Conservation (phyloP, 2,888 invertebrate species). For the Apamea anceps region DNA sequence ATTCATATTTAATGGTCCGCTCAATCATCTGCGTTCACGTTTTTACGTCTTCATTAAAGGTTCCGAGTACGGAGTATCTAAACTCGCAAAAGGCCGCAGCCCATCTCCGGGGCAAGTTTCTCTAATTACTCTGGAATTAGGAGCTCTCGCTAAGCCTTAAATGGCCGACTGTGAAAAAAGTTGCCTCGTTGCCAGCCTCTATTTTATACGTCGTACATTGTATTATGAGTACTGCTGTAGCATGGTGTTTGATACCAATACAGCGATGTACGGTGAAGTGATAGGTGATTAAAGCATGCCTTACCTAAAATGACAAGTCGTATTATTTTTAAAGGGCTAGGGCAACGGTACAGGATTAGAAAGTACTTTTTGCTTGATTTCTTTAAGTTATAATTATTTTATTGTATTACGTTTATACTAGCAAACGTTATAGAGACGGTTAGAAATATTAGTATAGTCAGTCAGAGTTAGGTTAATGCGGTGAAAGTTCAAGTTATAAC, state of each 20-base stretch:
- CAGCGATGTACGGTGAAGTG: slow-evolving; percentile 42
- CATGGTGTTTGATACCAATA: slow-evolving; percentile 19
- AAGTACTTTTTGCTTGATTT: slow-evolving; percentile 46
- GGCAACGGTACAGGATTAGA: slow-evolving; percentile 49
- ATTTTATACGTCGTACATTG: slow-evolving; percentile 50
- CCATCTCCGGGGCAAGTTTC: slow-evolving; percentile 79
- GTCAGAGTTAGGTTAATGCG: neutral
- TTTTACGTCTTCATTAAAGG: slow-evolving; percentile 74
- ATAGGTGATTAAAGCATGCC: slow-evolving; percentile 32
- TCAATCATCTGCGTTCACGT: slow-evolving; percentile 52
- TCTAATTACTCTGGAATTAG: slow-evolving; percentile 83
- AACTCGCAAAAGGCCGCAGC: slow-evolving; percentile 66
- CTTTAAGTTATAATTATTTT: slow-evolving; percentile 7
- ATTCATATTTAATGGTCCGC: slow-evolving; percentile 25
- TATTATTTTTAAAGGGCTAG: slow-evolving; percentile 50
- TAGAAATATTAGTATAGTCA: slow-evolving; percentile 1
- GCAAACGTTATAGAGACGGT: neutral
- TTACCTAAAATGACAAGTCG: slow-evolving; percentile 50
- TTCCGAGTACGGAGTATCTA: slow-evolving; percentile 72
- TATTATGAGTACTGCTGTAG: slow-evolving; percentile 2
- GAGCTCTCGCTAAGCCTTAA: slow-evolving; percentile 77
- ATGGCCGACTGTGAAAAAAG: slow-evolving; percentile 75
- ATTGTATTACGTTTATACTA: neutral
- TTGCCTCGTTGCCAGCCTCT: slow-evolving; percentile 65
- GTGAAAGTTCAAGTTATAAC: slow-evolving; percentile 43